Evolutionary conservation across 2,113 vertebrate species (phyloP).

Genomic region (Dasyornis broadbenti): DNA sequence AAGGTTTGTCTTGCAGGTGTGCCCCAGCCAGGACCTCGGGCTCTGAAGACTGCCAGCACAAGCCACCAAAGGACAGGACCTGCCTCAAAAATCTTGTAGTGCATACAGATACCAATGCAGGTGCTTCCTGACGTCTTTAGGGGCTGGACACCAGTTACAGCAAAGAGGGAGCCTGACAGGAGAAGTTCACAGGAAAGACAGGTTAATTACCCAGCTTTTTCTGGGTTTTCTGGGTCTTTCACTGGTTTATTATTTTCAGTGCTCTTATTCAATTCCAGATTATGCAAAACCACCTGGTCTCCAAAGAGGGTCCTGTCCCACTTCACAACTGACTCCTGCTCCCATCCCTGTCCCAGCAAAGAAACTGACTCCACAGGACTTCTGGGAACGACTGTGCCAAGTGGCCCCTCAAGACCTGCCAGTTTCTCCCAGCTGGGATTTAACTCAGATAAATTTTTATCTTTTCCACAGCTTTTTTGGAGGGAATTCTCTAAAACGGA

Average conservation of each 20-base stretch:
- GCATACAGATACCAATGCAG: slow-evolving; percentile 28
- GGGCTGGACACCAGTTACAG: not conserved
- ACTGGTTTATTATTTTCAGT: not conserved
- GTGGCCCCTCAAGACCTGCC: not conserved
- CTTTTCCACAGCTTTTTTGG: not conserved
- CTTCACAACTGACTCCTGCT: not conserved
- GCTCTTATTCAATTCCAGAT: not conserved
- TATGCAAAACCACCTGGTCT: not conserved
- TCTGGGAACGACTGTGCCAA: not conserved
- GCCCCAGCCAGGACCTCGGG: not conserved
- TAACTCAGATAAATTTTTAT: not conserved
- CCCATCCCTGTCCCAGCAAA: not conserved
- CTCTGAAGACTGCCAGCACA: not conserved
- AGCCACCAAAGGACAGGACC: not conserved
- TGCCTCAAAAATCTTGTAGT: not conserved
- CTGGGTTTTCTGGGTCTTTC: no score
- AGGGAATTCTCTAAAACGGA: not conserved
- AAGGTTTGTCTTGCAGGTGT: slow-evolving; percentile 39
- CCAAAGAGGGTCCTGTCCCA: not conserved
- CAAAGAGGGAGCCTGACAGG: not conserved
- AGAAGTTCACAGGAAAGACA: not conserved
- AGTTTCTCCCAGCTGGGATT: not conserved
- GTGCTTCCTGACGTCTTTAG: slow-evolving; percentile 39
- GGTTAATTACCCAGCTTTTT: not conserved
- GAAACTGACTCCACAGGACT: not conserved